These are phyloP conservation scores for Hiodon tergisus DNA, from an alignment of 2,113 vertebrate genomes.

Conservation along the genomic window DNA sequence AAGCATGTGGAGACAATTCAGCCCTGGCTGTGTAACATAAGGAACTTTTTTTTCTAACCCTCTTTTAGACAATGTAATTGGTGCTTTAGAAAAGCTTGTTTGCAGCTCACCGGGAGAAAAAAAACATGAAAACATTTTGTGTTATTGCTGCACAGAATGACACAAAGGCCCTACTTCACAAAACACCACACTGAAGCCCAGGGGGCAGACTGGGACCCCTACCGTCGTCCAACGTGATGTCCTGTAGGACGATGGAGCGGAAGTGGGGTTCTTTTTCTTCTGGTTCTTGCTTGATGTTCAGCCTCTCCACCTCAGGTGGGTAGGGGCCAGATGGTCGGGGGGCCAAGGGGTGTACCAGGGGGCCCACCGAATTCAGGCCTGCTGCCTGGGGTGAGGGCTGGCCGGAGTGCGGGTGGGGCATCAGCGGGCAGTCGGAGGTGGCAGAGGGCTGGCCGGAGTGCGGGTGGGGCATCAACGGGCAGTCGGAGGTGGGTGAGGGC, in stretches of 20 bases:
- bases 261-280: conserved; percentile 70
- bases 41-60: too few relatives aligned
- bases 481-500: conserved; percentile 29
- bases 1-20: too few relatives aligned
- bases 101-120: too few relatives aligned
- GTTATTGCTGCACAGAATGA: too few relatives aligned
- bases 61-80: too few relatives aligned
- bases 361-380: conserved; percentile 42
- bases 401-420: conserved; percentile 52
- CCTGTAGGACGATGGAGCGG: conserved; percentile 75
- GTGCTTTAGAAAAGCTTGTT: too few relatives aligned
- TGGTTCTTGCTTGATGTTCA: conserved; percentile 79
- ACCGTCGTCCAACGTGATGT: conserved; percentile 96
- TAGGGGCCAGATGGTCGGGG: conserved; percentile 40
- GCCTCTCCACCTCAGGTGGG: conserved; percentile 49
- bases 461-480: conserved; percentile 40
- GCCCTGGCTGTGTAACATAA: too few relatives aligned
- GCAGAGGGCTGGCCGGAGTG: conserved; percentile 54
- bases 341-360: conserved; percentile 59
- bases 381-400: conserved; percentile 45
- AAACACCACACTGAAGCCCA: background rate
- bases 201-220: conserved; percentile 44
- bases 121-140: too few relatives aligned
- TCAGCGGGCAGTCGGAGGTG: conserved; percentile 33
- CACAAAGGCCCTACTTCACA: background rate